Percentiles rank a stretch among this genome's conserved stretches.
Evolutionary conservation across 2,797 vertebrate genomes (phyloP).

Genomic region (Cuculus canorus): DNA sequence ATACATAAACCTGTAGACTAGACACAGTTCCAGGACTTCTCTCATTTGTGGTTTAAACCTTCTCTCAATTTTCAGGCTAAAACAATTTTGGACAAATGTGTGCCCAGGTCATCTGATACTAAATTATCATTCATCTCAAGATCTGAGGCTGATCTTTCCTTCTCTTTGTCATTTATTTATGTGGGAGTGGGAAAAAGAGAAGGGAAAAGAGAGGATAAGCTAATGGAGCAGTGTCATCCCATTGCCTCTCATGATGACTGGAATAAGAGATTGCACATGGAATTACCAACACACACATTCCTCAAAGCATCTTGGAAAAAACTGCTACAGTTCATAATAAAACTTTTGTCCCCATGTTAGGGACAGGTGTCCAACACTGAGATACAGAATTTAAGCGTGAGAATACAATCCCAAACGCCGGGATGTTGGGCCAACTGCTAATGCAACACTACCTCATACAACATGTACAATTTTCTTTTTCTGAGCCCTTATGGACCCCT

Average conservation of each 20-base stretch:
- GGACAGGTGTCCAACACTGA: not conserved
- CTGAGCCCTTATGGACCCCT: not conserved
- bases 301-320: not conserved
- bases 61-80: not conserved
- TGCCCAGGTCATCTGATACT: not conserved
- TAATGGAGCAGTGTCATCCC: not conserved
- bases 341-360: not conserved
- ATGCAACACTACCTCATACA: rapidly evolving
- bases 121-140: not conserved
- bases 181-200: not conserved
- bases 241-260: rapidly evolving
- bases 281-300: not conserved
- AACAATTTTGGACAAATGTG: not conserved
- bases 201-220: not conserved
- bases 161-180: not conserved
- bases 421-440: rapidly evolving
- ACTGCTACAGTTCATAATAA: not conserved
- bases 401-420: not conserved
- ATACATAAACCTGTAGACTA: not conserved
- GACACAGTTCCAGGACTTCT: not conserved
- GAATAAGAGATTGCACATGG: not conserved
- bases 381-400: not conserved
- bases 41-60: not conserved
- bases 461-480: rapidly evolving
- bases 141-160: not conserved